Evolutionary conservation across 30 jellyfish, hydroid and myxozoan species (phyloP), one percentile per base, ranked within the genome.

Genomic region (Sanderia malayensis): DNA sequence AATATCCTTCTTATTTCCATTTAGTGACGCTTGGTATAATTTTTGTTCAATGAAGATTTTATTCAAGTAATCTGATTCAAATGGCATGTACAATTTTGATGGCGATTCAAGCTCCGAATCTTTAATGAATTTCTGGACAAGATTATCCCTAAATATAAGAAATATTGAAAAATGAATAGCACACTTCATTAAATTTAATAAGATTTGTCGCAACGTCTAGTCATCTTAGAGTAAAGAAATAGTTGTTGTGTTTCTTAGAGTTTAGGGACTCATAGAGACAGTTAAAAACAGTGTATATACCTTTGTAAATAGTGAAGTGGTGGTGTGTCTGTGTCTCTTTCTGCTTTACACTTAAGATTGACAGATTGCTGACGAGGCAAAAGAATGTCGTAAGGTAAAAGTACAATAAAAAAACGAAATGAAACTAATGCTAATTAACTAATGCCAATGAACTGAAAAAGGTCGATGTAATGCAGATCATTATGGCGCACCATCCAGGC

Each of bases 341-440:
- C 89, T 3, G 89, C 89, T 23, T 78, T 78, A 69, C 89, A 78
- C 30, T 78, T 78, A 8, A 49, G 27, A n/a, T 64, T 82, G 28
- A 32, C 67, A 32, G 70, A 78, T 22, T 61, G 77, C 41, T 78
- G 80, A 0, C 10, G 25, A 20, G 46, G 52, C 6, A 37, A 13
- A 37, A 37, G 13, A 37, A 37, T 37, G 13, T 37, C 52, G 13
- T 37, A 13, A 37, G 55, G 55, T 15, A 15, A 41, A 15, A 15
- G 15, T 8, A 41, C 8, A 41, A 15, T 8, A 41, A 41, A 41
- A 15, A 41, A 41, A 41, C 11, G 15, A 8, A 41, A 41, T 41
- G 15, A 41, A 15, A 41, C 8, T 41, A 15, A 41, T 6, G 15
- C 8, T 41, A 15, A 41, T 6, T 8, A 41, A 8, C 8, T 41